Evolutionary conservation across 2,113 vertebrate species (phyloP).

Genomic region (Eretmochelys imbricata): DNA sequence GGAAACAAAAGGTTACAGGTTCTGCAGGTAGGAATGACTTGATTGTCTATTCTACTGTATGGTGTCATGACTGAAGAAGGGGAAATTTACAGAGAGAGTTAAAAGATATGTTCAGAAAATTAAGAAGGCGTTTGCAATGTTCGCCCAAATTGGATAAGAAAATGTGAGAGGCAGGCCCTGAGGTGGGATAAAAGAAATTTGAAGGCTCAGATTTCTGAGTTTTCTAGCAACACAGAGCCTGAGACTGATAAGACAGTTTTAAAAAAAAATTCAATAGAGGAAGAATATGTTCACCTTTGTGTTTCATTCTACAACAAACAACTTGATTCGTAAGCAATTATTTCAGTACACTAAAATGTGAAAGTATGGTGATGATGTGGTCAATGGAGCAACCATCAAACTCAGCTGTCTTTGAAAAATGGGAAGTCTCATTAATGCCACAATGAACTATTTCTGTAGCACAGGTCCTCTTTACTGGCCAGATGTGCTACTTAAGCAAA

Average conservation of each 20-base stretch:
- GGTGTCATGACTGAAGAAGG: neutral
- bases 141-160: neutral
- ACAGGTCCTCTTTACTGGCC: neutral
- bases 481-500: neutral
- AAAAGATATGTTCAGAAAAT: neutral
- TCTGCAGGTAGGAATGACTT: neutral
- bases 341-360: neutral
- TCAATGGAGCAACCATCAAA: neutral
- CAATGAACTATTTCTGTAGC: neutral
- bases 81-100: neutral
- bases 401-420: neutral
- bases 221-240: neutral
- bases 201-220: neutral
- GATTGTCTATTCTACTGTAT: accelerated
- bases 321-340: neutral
- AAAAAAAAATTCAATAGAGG: neutral
- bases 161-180: neutral
- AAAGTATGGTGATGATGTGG: neutral
- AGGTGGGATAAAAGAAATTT: neutral
- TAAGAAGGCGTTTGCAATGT: neutral
- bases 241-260: neutral
- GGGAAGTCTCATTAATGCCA: accelerated
- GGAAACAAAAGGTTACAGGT: neutral
- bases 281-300: neutral
- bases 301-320: neutral